A percentile compares a stretch with the other conserved stretches of the same genome.
These are phyloP conservation scores for Gerris lacustris DNA, from an alignment of 2,888 invertebrate genomes.

Conservation along the genomic window DNA sequence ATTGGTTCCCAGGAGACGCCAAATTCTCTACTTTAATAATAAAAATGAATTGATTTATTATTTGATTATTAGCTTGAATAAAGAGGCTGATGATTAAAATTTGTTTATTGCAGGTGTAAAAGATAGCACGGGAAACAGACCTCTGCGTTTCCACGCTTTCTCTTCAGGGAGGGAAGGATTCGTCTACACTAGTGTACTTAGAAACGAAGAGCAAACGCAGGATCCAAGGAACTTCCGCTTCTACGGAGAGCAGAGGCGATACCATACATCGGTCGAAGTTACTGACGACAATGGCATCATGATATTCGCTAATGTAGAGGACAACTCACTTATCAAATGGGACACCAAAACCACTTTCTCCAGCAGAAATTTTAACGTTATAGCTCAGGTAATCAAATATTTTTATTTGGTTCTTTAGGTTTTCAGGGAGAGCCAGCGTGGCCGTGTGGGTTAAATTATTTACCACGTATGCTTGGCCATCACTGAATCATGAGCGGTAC, in stretches of 20 bases:
- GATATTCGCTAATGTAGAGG: conserved; percentile 19
- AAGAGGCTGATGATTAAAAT: no score
- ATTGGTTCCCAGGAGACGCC: no score
- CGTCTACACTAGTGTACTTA: conserved; percentile 14
- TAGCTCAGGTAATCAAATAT: conserved; percentile 16
- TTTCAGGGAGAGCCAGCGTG: no score
- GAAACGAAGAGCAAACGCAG: conserved; percentile 18
- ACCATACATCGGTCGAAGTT: conserved; percentile 20
- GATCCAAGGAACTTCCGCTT: conserved; percentile 11
- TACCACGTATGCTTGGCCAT: no score
- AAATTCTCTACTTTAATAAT: no score
- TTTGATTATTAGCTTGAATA: no score
- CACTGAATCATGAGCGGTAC: no score
- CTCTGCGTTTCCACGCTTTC: conserved; percentile 19
- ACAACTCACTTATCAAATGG: conserved; percentile 21
- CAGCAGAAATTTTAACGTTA: conserved; percentile 16
- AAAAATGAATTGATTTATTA: no score
- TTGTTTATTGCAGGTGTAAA: background rate
- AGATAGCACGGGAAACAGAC: background rate
- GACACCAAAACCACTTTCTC: conserved; percentile 18
- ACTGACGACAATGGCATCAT: conserved; percentile 16
- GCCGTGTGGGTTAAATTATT: no score
- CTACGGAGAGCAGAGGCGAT: background rate
- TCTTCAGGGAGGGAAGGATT: conserved; percentile 18
- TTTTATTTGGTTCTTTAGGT: no score